phyloP scores from a whole-genome alignment of 2,888 invertebrate genomes.

The Teleogryllus oceanicus region DNA sequence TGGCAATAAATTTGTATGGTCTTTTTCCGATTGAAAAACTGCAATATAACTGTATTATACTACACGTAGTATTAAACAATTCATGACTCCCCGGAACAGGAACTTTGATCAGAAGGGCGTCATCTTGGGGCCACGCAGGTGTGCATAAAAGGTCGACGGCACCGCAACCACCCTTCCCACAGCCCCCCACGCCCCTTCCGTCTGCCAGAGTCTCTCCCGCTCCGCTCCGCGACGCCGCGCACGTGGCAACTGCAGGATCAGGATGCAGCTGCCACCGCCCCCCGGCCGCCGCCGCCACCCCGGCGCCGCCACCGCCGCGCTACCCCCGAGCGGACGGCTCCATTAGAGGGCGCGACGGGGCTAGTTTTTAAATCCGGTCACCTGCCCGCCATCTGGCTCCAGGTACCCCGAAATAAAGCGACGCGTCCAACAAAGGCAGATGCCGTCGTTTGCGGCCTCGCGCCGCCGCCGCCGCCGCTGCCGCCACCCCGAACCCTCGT shows the following conservation, averaged over 20 bases:
- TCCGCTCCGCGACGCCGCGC: background rate
- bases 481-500: background rate
- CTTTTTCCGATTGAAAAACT: too few species aligned
- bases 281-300: background rate
- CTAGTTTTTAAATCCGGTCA: slow-evolving; percentile 9
- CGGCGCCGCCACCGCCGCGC: background rate
- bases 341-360: background rate
- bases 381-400: slow-evolving; percentile 18
- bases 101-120: too few species aligned
- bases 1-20: too few species aligned
- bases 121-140: too few species aligned
- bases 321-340: background rate
- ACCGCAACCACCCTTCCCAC: too few species aligned
- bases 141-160: too few species aligned
- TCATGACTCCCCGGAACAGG: too few species aligned
- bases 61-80: too few species aligned
- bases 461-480: background rate
- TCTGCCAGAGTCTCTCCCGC: background rate
- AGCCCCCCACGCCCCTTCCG: too few species aligned
- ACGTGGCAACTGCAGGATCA: background rate
- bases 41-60: too few species aligned
- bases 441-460: background rate
- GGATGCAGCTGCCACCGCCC: background rate
- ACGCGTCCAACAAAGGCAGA: background rate
- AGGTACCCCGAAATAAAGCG: slow-evolving; percentile 3